phyloP scores from a whole-genome alignment of 23 tunicate species.

The Trididemnum miniatum region DNA sequence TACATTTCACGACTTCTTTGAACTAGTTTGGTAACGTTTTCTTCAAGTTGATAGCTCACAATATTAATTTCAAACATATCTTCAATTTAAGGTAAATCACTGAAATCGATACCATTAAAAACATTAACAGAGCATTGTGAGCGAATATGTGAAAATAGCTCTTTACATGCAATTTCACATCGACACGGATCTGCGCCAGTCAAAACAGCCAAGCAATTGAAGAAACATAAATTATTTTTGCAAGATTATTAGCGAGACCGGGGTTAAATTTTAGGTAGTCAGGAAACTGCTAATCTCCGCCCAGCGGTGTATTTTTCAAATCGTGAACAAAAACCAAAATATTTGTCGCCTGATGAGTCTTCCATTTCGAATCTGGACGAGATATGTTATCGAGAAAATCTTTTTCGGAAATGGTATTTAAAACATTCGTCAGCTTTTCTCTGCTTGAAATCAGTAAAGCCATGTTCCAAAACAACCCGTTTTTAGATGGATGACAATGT shows the following conservation, averaged over 20 bases:
- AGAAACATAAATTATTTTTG: background rate
- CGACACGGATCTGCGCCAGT: background rate
- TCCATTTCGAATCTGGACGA: background rate
- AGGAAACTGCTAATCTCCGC: background rate
- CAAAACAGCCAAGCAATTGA: background rate
- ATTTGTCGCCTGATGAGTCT: background rate
- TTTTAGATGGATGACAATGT: background rate
- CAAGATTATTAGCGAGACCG: background rate
- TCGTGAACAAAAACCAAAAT: background rate
- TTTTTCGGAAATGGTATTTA: background rate
- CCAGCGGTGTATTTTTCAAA: background rate
- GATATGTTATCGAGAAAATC: background rate
- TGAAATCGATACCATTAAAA: background rate
- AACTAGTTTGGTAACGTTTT: background rate
- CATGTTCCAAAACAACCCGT: background rate
- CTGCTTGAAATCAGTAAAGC: background rate
- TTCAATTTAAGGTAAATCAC: background rate
- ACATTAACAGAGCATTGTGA: background rate
- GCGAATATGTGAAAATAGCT: background rate
- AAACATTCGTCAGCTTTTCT: background rate
- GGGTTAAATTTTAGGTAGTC: background rate
- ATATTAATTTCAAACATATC: background rate
- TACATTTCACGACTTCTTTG: background rate
- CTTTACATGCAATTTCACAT: background rate
- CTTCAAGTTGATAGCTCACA: background rate